Conservation (phyloP, 1,140 invertebrate genomes). For the Drosophila mojavensis region DNA sequence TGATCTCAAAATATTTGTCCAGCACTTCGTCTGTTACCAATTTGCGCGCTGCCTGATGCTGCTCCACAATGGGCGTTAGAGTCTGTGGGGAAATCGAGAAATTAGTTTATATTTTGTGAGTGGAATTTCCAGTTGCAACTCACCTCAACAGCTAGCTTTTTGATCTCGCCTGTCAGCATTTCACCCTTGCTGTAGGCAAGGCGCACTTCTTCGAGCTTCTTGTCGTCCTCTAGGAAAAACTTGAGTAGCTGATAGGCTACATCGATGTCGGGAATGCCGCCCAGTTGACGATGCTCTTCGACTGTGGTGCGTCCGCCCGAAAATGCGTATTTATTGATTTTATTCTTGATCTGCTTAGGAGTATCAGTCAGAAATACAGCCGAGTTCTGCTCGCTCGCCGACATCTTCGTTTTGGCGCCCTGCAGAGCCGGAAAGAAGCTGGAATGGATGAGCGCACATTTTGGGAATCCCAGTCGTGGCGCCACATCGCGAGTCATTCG, state of each 20-base stretch:
- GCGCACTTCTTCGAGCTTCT: slow-evolving; percentile 92
- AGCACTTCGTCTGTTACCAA: slow-evolving; percentile 94
- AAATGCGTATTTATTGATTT: slow-evolving; percentile 99
- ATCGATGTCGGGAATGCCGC: slow-evolving; percentile 98
- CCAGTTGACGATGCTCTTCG: slow-evolving; percentile 95
- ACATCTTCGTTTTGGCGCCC: slow-evolving; percentile 99
- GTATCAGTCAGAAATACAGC: slow-evolving; percentile 98
- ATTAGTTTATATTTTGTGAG: background rate
- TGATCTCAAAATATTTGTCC: slow-evolving; percentile 92
- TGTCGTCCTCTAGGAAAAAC: slow-evolving; percentile 98
- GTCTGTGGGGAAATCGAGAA: slow-evolving; percentile 59
- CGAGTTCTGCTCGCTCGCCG: slow-evolving; percentile 96
- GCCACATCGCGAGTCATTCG: slow-evolving; percentile 99
- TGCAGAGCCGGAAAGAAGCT: slow-evolving; percentile 98
- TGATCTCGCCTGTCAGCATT: slow-evolving; percentile 96
- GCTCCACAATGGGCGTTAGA: slow-evolving; percentile 88
- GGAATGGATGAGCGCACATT: slow-evolving; percentile 98
- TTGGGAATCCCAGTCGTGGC: slow-evolving; percentile 93
- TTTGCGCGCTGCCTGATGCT: slow-evolving; percentile 93
- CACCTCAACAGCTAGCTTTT: slow-evolving; percentile 93
- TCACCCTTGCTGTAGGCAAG: slow-evolving; percentile 94
- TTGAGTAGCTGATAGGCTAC: slow-evolving; percentile 97
- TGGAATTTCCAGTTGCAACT: background rate
- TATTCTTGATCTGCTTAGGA: slow-evolving; percentile 98
- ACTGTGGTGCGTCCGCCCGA: slow-evolving; percentile 97